Evolutionary conservation across 2,113 vertebrate genomes (phyloP).

Genomic region (Sphaerodactylus townsendi): DNA sequence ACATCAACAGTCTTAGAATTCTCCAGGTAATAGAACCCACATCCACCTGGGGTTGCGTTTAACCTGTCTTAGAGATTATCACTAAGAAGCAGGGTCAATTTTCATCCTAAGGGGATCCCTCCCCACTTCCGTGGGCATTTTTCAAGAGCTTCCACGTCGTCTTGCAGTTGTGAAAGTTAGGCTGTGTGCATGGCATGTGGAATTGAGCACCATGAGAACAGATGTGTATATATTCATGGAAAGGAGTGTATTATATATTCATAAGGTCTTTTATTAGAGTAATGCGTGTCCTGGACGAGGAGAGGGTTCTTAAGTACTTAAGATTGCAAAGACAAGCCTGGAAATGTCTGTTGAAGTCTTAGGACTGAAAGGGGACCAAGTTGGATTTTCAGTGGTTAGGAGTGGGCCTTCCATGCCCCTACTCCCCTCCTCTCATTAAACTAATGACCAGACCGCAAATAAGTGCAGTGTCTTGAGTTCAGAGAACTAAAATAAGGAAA

Average conservation of each 20-base stretch:
- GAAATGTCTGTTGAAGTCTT: neutral
- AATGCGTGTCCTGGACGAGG: no score
- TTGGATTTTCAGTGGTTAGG: neutral
- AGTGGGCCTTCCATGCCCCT: neutral
- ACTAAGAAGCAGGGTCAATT: neutral
- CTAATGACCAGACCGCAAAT: neutral
- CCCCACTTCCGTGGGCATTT: neutral
- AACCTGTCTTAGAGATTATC: neutral
- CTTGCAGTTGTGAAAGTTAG: neutral
- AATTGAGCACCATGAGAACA: neutral
- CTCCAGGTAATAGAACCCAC: slow-evolving; percentile 67
- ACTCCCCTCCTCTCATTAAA: neutral
- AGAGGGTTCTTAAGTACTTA: neutral
- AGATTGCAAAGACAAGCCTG: neutral
- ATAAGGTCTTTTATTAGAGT: no score
- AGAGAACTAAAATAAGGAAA: no score
- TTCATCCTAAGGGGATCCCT: neutral
- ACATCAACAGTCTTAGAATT: slow-evolving; percentile 68
- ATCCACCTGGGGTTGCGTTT: slow-evolving; percentile 23
- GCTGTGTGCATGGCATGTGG: neutral
- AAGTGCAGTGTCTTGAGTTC: no score
- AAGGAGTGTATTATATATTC: no score
- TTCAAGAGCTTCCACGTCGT: neutral
- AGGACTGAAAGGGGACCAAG: neutral
- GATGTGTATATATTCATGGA: no score